A percentile compares a stretch with the other conserved stretches of the same genome.
These are phyloP conservation scores for Tragulus kanchil DNA, from an alignment of 2,113 vertebrate genomes.

Conservation along the genomic window DNA sequence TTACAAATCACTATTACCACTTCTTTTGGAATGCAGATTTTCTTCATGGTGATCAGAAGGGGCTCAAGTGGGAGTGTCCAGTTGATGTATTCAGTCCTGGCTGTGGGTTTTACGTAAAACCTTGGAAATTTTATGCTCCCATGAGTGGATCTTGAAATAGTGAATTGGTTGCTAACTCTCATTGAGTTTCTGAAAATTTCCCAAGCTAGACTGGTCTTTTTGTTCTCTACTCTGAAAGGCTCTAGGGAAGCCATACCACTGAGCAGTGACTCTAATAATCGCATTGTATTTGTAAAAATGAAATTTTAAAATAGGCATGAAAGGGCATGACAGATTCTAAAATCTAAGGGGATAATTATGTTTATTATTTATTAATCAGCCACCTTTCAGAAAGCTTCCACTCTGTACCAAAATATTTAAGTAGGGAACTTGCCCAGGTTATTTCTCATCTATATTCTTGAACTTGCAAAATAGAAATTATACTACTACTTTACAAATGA, in stretches of 20 bases:
- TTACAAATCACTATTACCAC: background rate
- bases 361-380: background rate
- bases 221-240: background rate
- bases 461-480: background rate
- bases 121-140: background rate
- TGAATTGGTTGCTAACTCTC: background rate
- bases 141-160: background rate
- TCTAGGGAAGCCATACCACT: background rate
- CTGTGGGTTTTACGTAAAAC: background rate
- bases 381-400: background rate
- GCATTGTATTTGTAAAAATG: background rate
- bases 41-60: background rate
- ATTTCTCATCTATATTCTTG: background rate
- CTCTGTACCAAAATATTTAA: background rate
- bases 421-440: background rate
- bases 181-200: constrained; percentile 6
- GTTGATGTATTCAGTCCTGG: background rate
- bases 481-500: background rate
- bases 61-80: background rate
- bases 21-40: background rate
- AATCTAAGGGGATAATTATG: background rate
- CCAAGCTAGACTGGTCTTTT: background rate
- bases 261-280: background rate
- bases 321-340: background rate
- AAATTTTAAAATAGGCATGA: background rate